These are phyloP conservation scores for Stomorhina lunata DNA, from an alignment of 2,888 invertebrate species.

Conservation along the genomic window DNA sequence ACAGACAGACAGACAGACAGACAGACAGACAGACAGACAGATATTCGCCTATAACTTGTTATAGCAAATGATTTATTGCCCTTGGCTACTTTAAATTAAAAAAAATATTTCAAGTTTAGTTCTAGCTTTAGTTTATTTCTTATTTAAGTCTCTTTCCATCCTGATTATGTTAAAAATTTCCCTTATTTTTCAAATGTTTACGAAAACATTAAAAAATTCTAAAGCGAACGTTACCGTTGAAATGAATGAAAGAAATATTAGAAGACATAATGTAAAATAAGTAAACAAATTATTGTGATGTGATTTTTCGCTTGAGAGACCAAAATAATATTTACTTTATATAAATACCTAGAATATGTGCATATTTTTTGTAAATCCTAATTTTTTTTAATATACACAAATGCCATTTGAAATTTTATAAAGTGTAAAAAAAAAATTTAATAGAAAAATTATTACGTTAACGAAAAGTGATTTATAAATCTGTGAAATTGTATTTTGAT, in stretches of 20 bases:
- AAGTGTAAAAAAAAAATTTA: conserved; percentile 4
- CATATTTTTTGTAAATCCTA: too few relatives aligned
- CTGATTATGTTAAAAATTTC: not conserved
- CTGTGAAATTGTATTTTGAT: conserved; percentile 43
- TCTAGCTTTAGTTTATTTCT: not conserved
- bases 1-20: too few relatives aligned
- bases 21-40: too few relatives aligned
- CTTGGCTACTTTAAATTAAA: not conserved
- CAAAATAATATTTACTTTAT: conserved; percentile 17
- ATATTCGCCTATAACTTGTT: not conserved
- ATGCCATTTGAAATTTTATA: conserved; percentile 27
- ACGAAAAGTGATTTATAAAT: conserved; percentile 22
- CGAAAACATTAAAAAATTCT: not conserved
- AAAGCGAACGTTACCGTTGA: too few relatives aligned
- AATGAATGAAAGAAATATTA: too few relatives aligned
- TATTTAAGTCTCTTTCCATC: not conserved
- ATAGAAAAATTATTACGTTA: not conserved
- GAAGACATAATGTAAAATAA: not conserved
- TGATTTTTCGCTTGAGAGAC: conserved; percentile 42
- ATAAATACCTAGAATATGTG: too few relatives aligned
- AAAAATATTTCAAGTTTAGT: not conserved
- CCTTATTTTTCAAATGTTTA: not conserved
- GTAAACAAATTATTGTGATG: conserved; percentile 34
- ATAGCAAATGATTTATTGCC: not conserved
- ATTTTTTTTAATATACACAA: conserved; percentile 14